These are phyloP conservation scores for Lasioglossum zephyrum DNA, from an alignment of 2,888 invertebrate species.

Conservation along the genomic window DNA sequence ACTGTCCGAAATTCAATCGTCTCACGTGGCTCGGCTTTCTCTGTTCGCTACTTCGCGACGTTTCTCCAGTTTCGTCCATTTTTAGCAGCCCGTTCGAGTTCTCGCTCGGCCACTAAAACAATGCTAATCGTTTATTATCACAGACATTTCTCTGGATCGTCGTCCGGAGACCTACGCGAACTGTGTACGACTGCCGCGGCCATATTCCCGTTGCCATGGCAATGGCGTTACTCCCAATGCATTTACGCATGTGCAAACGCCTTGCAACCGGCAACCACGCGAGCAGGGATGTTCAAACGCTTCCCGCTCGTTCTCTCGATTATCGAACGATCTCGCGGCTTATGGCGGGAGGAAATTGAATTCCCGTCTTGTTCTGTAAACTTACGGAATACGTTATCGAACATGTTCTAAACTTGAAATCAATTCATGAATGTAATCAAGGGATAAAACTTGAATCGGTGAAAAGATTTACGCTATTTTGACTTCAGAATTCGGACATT, in stretches of 20 bases:
- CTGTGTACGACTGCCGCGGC: not conserved
- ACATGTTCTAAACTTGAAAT: too few relatives aligned
- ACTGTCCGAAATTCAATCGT: conserved; percentile 61
- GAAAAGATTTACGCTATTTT: too few relatives aligned
- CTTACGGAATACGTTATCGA: not conserved
- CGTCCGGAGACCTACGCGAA: not conserved
- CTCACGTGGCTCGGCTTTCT: conserved; percentile 63
- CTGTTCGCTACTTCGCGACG: not conserved
- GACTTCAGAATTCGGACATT: too few relatives aligned
- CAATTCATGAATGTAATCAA: too few relatives aligned
- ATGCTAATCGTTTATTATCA: not conserved
- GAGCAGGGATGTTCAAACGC: not conserved
- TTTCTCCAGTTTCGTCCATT: not conserved
- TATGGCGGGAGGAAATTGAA: not conserved
- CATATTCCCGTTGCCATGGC: conserved; percentile 43
- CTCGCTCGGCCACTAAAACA: not conserved
- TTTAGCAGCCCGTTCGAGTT: not conserved
- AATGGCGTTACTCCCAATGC: not conserved
- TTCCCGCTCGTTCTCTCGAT: not conserved
- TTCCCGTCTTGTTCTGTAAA: not conserved
- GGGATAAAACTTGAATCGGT: too few relatives aligned
- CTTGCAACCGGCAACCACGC: not conserved
- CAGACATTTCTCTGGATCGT: too few relatives aligned
- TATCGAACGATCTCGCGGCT: not conserved
- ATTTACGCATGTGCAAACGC: not conserved